Evolutionary conservation across 2,113 vertebrate species (phyloP).

Genomic region (Oriolus oriolus): DNA sequence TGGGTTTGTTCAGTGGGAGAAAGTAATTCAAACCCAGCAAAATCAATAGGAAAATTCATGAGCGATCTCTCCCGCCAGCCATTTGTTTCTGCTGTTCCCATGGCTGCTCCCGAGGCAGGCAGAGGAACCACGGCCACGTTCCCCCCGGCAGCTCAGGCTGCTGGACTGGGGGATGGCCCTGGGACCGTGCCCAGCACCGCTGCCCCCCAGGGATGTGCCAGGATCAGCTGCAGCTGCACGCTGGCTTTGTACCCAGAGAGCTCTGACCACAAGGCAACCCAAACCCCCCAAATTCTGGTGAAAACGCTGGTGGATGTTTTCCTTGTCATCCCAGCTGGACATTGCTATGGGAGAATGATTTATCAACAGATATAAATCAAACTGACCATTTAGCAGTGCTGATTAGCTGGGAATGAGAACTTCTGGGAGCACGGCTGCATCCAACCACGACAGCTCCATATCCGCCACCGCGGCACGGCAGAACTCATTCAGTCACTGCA

Average conservation of each 20-base stretch:
- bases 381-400: neutral
- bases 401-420: neutral
- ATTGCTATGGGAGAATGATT: neutral
- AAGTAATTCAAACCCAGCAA: neutral
- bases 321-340: neutral
- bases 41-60: neutral
- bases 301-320: fast-evolving
- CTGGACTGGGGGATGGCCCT: neutral
- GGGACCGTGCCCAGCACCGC: fast-evolving
- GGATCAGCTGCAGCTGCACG: neutral
- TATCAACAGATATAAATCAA: neutral
- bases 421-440: neutral
- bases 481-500: neutral
- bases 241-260: fast-evolving
- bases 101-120: fast-evolving
- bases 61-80: neutral
- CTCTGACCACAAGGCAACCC: neutral
- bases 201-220: neutral
- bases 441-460: neutral
- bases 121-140: fast-evolving
- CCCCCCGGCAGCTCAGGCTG: neutral
- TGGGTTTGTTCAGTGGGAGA: neutral
- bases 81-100: neutral
- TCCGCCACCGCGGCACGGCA: fast-evolving
- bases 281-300: neutral